A percentile compares a stretch with the other conserved stretches of the same genome.
These are phyloP conservation scores for Malurus elegans DNA, from an alignment of 2,113 vertebrate genomes.

Conservation along the genomic window DNA sequence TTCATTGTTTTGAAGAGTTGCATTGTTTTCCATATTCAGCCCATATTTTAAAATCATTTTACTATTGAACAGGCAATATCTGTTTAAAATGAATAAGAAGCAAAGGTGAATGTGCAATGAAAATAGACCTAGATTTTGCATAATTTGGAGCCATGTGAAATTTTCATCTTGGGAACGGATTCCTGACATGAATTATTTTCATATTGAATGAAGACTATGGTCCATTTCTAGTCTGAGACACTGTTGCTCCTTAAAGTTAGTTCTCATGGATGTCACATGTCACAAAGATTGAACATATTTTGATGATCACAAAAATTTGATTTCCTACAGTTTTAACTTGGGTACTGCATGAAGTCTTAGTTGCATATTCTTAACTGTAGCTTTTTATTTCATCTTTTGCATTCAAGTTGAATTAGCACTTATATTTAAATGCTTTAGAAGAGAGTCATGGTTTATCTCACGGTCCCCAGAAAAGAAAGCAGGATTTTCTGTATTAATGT, in stretches of 20 bases:
- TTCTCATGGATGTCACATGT: neutral
- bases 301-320: neutral
- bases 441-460: neutral
- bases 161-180: neutral
- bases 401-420: neutral
- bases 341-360: neutral
- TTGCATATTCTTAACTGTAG: neutral
- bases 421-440: neutral
- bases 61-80: neutral
- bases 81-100: neutral
- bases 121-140: neutral
- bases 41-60: neutral
- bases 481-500: neutral
- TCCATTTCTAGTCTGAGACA: neutral
- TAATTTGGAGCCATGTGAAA: neutral
- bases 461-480: neutral
- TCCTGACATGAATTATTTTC: neutral
- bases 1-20: neutral
- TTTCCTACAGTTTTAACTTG: neutral
- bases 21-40: neutral
- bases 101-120: neutral
- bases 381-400: neutral
- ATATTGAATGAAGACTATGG: neutral
- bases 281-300: neutral
- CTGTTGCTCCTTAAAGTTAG: neutral